These are phyloP conservation scores for Columba guinea DNA, from an alignment of 2,797 vertebrate species.

Conservation along the genomic window DNA sequence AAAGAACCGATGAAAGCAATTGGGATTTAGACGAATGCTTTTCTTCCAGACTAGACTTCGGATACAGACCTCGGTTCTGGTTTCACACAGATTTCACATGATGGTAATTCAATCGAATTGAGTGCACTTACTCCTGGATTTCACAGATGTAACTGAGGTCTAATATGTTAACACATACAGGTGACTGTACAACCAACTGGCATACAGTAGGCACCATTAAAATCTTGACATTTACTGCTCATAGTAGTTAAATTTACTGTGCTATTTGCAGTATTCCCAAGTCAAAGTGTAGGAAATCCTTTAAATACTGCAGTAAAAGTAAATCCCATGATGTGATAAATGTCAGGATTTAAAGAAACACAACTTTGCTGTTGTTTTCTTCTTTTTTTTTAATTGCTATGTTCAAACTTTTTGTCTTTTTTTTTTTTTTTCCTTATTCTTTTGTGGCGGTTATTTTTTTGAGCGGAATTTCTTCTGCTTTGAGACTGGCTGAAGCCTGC, in stretches of 20 bases:
- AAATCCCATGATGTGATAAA: constrained; percentile 67
- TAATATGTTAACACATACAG: neutral
- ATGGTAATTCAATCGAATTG: neutral
- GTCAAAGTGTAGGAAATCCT: constrained; percentile 61
- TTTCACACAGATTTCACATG: neutral
- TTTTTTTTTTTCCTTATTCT: neutral
- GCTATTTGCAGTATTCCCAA: constrained; percentile 65
- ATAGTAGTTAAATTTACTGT: constrained; percentile 62
- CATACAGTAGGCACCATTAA: constrained; percentile 61
- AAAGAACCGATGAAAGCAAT: neutral
- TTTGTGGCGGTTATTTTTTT: neutral
- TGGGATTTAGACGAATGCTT: neutral
- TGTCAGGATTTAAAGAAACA: constrained; percentile 58
- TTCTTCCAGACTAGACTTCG: neutral
- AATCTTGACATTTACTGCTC: constrained; percentile 67
- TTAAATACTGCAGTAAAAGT: constrained; percentile 69
- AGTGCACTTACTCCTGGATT: neutral
- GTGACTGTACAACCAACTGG: constrained; percentile 42
- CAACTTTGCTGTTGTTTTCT: constrained; percentile 33
- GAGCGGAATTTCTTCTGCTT: neutral
- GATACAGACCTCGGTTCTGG: neutral
- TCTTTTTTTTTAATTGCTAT: neutral
- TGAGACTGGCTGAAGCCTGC: neutral
- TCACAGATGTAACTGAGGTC: neutral
- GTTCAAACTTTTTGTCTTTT: constrained; percentile 17